Conservation (phyloP, 2,113 vertebrate species). For the Pleuronectes platessa region DNA sequence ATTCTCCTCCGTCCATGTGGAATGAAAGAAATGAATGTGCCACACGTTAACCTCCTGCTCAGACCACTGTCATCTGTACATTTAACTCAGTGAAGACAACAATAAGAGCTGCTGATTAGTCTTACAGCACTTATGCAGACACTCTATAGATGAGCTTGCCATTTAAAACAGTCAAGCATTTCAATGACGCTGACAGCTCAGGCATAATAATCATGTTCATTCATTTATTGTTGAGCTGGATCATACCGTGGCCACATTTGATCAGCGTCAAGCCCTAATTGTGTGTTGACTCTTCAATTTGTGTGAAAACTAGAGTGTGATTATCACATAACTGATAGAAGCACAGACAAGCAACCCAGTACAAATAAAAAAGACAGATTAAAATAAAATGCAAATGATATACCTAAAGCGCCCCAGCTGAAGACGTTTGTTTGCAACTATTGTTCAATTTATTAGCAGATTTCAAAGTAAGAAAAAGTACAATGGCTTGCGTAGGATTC, state of each 20-base stretch:
- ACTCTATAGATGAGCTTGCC: conserved; percentile 53
- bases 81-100: conserved; percentile 24
- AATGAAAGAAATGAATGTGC: conserved; percentile 19
- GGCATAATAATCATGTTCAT: conserved; percentile 62
- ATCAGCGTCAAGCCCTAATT: not conserved
- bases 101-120: conserved; percentile 38
- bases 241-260: conserved; percentile 30
- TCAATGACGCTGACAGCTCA: conserved; percentile 47
- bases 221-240: conserved; percentile 42
- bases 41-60: conserved; percentile 28
- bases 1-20: conserved; percentile 16
- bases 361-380: conserved; percentile 15
- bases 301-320: conserved; percentile 2
- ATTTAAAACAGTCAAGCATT: conserved; percentile 63
- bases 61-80: not conserved
- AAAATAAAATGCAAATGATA: not conserved
- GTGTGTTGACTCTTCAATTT: not conserved
- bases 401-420: not conserved
- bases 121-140: conserved; percentile 28
- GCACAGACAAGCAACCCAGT: not conserved
- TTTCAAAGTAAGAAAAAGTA: conserved; percentile 8
- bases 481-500: not conserved
- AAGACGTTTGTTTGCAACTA: conserved; percentile 20
- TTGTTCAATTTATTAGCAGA: conserved; percentile 18
- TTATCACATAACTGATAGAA: not conserved